Evolutionary conservation across 1,140 invertebrate genomes (phyloP), one percentile per base, ranked within the genome.

Genomic region (Drosophila oshimai): DNA sequence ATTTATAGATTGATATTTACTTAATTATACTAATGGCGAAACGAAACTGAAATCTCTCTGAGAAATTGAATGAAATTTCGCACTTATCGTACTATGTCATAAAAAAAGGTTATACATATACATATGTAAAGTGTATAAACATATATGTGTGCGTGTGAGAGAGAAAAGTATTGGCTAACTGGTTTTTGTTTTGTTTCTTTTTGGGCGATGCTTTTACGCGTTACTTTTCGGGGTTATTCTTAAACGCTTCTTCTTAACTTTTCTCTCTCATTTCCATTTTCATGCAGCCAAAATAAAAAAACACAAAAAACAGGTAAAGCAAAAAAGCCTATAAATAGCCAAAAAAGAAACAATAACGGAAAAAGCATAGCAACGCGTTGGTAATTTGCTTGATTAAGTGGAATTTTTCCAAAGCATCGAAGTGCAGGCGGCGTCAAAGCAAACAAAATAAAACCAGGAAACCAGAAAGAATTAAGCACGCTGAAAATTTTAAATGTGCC

Each of bases 171-270:
- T 83, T 46, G 61, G 72, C 81, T 76, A 86, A 86, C 80, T 86
- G 80, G 80, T 84, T 84, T 84, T 84, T 55, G 54, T 81, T 72
- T 64, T 50, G 37, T 69, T 69, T 83, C 57, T 57, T 71, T 47
- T 70, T 51, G 74, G 67, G 60, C 58, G 51, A 71, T 60, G 41
- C 57, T 77, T 81, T 81, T 81, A 83, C 78, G 78, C 65, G 78
- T 81, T 81, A 83, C 78, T 84, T 86, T 84, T 84, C 86, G 72
- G 80, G 80, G 80, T 87, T 86, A 86, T 86, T 86, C 80, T 87
- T 86, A 84, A 84, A 76, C 72, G 58, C 57, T 54, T 73, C 58
- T 69, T 54, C 28, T 62, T 62, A 6, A 9, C 20, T 17, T 29
- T 44, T 18, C 26, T 41, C 31, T 2, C 24, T 22, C 34, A 22